A percentile compares a stretch with the other conserved stretches of the same genome.
Evolutionary conservation across 2,888 invertebrate species (phyloP).

Genomic region (Augochlorella aurata): DNA sequence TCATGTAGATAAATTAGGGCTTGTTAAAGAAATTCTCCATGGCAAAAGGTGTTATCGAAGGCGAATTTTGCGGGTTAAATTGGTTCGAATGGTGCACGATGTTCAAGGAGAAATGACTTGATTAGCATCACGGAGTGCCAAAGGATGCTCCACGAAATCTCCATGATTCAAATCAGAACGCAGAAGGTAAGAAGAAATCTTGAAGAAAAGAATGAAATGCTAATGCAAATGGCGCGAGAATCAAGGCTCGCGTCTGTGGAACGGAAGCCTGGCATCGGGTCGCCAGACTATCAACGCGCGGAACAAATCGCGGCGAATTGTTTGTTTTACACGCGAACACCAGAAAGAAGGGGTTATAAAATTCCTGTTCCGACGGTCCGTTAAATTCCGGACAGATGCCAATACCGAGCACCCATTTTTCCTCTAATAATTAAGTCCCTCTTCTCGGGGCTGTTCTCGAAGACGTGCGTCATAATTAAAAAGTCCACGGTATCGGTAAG

Average conservation of each 20-base stretch:
- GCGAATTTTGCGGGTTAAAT: too few relatives aligned
- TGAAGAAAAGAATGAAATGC: neutral
- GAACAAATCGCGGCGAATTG: neutral
- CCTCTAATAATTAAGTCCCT: constrained; percentile 28
- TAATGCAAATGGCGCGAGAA: neutral
- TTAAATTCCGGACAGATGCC: constrained; percentile 37
- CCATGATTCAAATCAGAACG: neutral
- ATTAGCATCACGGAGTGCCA: neutral
- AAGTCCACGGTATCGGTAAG: constrained; percentile 5
- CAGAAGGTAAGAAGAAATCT: neutral
- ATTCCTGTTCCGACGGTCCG: constrained; percentile 28
- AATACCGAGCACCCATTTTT: constrained; percentile 25
- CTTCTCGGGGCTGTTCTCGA: neutral
- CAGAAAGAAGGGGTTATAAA: neutral
- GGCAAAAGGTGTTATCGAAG: too few relatives aligned
- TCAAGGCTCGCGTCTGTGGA: neutral
- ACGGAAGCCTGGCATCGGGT: neutral
- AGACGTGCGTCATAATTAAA: constrained; percentile 34
- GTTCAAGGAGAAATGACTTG: too few relatives aligned
- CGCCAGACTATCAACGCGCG: neutral
- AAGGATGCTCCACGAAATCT: neutral
- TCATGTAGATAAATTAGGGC: too few relatives aligned
- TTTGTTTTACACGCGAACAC: neutral
- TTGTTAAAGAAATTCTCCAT: too few relatives aligned
- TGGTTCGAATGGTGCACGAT: too few relatives aligned